Base-by-base conservation (phyloP, 2,797 vertebrate species). In the Epinephelus malabaricus region DNA sequence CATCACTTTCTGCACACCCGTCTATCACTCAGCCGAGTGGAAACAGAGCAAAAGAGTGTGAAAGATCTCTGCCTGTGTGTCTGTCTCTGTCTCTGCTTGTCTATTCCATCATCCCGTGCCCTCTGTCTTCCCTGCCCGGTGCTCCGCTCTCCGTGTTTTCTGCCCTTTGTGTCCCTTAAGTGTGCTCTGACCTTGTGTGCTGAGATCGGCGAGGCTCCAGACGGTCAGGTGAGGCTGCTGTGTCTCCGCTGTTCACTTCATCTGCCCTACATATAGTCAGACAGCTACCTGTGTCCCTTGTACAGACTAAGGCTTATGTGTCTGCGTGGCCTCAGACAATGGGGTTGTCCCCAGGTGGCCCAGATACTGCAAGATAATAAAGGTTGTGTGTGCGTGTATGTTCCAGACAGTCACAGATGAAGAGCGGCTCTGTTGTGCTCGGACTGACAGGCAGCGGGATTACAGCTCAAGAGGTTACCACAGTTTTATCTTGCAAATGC, bases 191-290 rank as follows among this genome's bases (percentile, higher is more conserved):
- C 79, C 72, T 59, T 53, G 49, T 70, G 64, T 65, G 68, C 65
- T 15, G 19, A 54, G 76, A 82, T 59, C 54, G 21, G 1, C 5
- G 3, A 50, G 54, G 59, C 60, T 81, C 66, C 87, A 92, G 91
- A 92, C 88, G 13, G 90, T 92, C 88, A 85, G 82, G 62, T 76
- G 77, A 90, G 91, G 91, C 23, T 55, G 54, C 59, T 1, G 3
- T 21, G 63, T 86, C 74, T 40, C 4, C 72, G 17, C 51, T 4
- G 53, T 25, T 76, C 82, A 21, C 30, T 82, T 88, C 68, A 77
- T 83, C 76, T 87, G 79, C 51, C 78, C 76, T n/a, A 78, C 79
- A 78, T 70, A 73, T 15, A 71, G 56, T 76, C 84, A 89, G 78
- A 74, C 73, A 23, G 63, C 69, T 90, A 63, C 82, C 50, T 79